Base-by-base conservation (phyloP, 2,888 invertebrate species). In the Erannis defoliaria region DNA sequence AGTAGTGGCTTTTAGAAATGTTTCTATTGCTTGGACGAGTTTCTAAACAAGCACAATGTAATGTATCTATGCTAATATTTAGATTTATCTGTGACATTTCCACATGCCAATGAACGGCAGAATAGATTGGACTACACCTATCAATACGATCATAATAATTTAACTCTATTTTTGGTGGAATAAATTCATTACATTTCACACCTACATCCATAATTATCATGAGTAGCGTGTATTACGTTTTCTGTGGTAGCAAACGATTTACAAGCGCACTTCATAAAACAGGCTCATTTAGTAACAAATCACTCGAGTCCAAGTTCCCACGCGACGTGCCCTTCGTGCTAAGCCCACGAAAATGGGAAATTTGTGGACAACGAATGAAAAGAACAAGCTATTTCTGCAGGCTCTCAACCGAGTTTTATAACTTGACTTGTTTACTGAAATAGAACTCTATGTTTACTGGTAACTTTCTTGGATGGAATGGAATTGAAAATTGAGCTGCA, bases 281-380 rank as follows among this genome's bases (percentile, higher is more conserved):
- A 23, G 23, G 35, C 50, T 26, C 50, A 26, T 26, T 50, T 38
- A 26, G 50, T 50, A 38, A 57, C 50, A 51, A 51, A 42, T 53
- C 53, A 33, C 40, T 26, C 18, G n/a, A 14, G 43, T 14, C 14
- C 42, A 14, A 31, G 21, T 26, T 42, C 2, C 21, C 1, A 21
- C 48, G 26, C 48, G 14, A 48, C 37, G 9, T 26, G 38, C 26
- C 18, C 19, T 29, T 31, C 51, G 31, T 51, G 38, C 29, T 50
- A 40, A 40, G 43, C 9, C 5, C 23, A 45, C 35, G 45, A 45
- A 54, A 42, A 45, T 35, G 23, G n/a, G 35, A 43, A 42, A 45
- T 51, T 51, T 31, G 51, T 51, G 51, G 40, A 40, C 43, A 43
- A 26, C 40, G 16, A 19, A 19, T 51, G 40, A 42, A 38, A 40